phyloP scores from a whole-genome alignment of 2,888 invertebrate genomes.

The Agrochola litura region DNA sequence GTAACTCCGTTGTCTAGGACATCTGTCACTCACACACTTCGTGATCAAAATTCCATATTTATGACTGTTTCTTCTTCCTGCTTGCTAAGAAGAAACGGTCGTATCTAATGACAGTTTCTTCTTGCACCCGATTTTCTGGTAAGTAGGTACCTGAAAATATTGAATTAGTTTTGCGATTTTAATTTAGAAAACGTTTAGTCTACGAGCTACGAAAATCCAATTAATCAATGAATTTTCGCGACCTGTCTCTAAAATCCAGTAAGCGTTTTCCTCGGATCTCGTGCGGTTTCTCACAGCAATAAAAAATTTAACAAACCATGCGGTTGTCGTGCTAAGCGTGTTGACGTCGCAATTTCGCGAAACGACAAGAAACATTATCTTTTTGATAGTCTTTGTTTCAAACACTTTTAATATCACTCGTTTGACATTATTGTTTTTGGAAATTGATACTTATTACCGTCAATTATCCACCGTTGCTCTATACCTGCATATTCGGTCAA shows the following conservation, averaged over 20 bases:
- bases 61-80: constrained; percentile 6
- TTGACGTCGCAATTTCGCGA: constrained; percentile 52
- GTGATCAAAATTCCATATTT: constrained; percentile 29
- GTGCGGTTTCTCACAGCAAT: constrained; percentile 37
- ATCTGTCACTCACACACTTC: constrained; percentile 39
- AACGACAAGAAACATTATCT: constrained; percentile 40
- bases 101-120: background rate
- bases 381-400: constrained; percentile 44
- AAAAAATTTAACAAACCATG: constrained; percentile 42
- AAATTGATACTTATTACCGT: background rate
- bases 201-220: constrained; percentile 5
- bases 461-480: background rate
- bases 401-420: constrained; percentile 30
- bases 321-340: constrained; percentile 52
- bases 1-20: constrained; percentile 40
- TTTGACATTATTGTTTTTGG: constrained; percentile 29
- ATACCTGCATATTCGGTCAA: background rate
- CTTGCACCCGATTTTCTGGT: background rate
- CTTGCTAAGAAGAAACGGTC: background rate
- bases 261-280: constrained; percentile 31
- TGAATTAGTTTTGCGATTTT: constrained; percentile 5
- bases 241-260: constrained; percentile 6
- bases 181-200: background rate
- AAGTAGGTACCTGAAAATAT: background rate
- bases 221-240: constrained; percentile 20